Evolutionary conservation across 30 jellyfish, hydroid and myxozoan genomes (phyloP), one percentile per base, ranked within the genome.

Genomic region (Sanderia malayensis): DNA sequence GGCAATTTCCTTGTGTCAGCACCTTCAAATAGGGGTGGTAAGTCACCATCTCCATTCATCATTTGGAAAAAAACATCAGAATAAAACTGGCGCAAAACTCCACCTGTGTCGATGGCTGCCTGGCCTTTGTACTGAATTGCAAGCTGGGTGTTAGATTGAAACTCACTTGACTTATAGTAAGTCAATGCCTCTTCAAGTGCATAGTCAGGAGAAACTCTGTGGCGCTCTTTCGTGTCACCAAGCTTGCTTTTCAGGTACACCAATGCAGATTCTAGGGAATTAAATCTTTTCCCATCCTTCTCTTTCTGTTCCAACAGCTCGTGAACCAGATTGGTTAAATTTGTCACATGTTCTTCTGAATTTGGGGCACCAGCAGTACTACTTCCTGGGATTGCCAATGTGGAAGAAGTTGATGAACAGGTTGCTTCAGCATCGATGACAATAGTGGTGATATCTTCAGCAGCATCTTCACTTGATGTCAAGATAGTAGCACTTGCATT

Each of bases 51-150:
- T 41, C 55, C 55, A 8, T 41, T 15, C 55, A 41, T 41, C 55
- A 67, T 67, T 67, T 67, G 80, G 27, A 13, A n/a, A 33, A 67
- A 67, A 22, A 37, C 28, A 67, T 37, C 80, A 67, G 80, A 17
- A 23, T 29, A 67, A 33, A 29, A 67, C 33, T 67, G 74, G 17
- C 73, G 34, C 30, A 67, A 23, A 37, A 67, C 80, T n/a, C 80
- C 80, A 17, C 74, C 80, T 67, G 73, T 31, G 44, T 67, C 80
- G 11, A n/a, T n/a, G n/a, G n/a, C n/a, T n/a, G n/a, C n/a, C n/a
- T n/a, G n/a, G n/a, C n/a, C n/a, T n/a, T n/a, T 23, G 33, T 29
- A 67, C 44, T 64, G 74, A 31, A 67, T 37, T 29, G 19, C n/a
- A 4, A 29, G 32, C 18, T 65, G 74, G 4, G 11, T 37, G 19